phyloP scores from a whole-genome alignment of 1,140 invertebrate genomes.

The Anthonomus grandis region DNA sequence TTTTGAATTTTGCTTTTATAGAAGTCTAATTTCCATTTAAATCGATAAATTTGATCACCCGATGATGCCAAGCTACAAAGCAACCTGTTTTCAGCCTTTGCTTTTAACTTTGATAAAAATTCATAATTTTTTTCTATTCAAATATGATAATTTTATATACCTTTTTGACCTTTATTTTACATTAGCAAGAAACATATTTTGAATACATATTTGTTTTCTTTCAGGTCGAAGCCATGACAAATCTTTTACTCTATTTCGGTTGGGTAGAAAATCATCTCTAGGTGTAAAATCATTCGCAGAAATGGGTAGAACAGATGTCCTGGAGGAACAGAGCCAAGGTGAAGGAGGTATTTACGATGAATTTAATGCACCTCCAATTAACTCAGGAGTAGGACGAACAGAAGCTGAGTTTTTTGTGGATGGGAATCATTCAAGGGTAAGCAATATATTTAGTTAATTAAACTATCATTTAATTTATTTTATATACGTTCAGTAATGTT shows the following conservation, averaged over 20 bases:
- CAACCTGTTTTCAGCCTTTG: too few species aligned
- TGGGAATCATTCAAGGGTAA: constrained; percentile 80
- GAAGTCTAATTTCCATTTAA: too few species aligned
- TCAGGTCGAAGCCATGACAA: constrained; percentile 82
- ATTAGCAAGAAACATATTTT: neutral
- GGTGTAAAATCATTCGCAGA: constrained; percentile 82
- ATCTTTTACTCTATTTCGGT: constrained; percentile 73
- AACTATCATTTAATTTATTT: neutral
- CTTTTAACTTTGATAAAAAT: too few species aligned
- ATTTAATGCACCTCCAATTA: constrained; percentile 75
- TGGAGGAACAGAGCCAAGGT: constrained; percentile 59
- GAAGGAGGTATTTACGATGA: constrained; percentile 69
- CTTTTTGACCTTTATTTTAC: too few species aligned
- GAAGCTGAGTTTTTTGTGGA: constrained; percentile 86
- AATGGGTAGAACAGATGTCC: constrained; percentile 66
- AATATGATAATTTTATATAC: too few species aligned
- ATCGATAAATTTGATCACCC: too few species aligned
- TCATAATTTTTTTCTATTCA: too few species aligned
- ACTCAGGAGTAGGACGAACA: constrained; percentile 71
- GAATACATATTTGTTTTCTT: constrained; percentile 41
- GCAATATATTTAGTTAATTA: neutral
- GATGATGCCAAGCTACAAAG: too few species aligned
- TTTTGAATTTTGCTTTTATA: too few species aligned
- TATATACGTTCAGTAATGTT: too few species aligned
- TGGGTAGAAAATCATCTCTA: constrained; percentile 68